A percentile compares a stretch with the other conserved stretches of the same genome.
Evolutionary conservation across 2,797 vertebrate genomes (phyloP).

Genomic region (Tympanoctomys barrerae): DNA sequence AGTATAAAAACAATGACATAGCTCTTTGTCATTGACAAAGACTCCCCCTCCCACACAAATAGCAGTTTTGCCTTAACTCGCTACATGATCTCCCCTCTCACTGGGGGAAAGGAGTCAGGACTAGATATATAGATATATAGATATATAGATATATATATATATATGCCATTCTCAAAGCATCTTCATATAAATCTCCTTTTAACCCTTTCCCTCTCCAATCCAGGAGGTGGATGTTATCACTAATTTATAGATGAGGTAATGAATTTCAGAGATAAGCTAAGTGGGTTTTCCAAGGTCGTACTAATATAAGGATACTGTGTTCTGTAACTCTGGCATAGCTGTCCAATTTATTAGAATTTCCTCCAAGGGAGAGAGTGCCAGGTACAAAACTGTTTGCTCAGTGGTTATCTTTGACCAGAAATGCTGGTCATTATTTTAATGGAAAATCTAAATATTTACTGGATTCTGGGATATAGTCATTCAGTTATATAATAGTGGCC

Average conservation of each 20-base stretch:
- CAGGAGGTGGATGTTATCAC: not conserved
- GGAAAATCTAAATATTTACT: constrained; percentile 30
- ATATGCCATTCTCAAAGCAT: constrained; percentile 7
- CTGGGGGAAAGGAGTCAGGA: not conserved
- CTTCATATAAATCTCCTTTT: constrained; percentile 28
- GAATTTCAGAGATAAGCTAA: constrained; percentile 32
- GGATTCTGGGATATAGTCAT: not conserved
- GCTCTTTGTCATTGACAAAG: not conserved
- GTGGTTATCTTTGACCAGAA: constrained; percentile 30
- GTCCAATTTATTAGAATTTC: not conserved
- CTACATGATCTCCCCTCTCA: not conserved
- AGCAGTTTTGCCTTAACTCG: not conserved
- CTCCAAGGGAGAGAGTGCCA: not conserved
- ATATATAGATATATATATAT: not conserved
- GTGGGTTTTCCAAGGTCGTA: constrained; percentile 45
- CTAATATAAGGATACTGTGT: not conserved
- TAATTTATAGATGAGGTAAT: constrained; percentile 31
- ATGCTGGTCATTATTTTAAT: constrained; percentile 46
- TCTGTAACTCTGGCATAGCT: not conserved
- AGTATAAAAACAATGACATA: not conserved
- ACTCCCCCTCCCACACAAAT: not conserved
- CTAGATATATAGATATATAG: not conserved
- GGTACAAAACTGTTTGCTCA: constrained; percentile 15
- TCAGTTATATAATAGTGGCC: not conserved
- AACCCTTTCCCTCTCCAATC: not conserved